Evolutionary conservation across 2,113 vertebrate genomes (phyloP), one percentile per base, ranked within the genome.

Genomic region (zebrafish (Danio rerio)): DNA sequence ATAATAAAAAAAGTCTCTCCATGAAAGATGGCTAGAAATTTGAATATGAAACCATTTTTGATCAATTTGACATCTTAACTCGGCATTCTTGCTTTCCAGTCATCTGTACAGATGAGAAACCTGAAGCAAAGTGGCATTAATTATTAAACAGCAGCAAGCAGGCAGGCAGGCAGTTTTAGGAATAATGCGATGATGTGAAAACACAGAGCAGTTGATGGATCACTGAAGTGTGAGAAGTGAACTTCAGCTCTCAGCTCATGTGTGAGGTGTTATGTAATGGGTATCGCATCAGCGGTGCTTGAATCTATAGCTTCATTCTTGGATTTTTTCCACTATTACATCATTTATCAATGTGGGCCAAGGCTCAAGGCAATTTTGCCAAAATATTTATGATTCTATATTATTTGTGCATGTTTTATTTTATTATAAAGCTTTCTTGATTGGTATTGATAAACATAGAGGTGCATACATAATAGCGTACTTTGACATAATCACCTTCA

Each of bases 401-500:
- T 31, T 31, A 31, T 31, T 31, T 31, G 31, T 31, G 3, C 3
- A 31, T 1, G 31, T 31, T 50, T 7, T 8, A 6, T 8, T 71
- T 45, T 70, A 56, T 42, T 42, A n/a, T 79, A 47, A 56, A 18
- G 15, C 5, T 66, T 79, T 80, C 18, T 45, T 40, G 42, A 66
- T 55, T 66, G 3, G 31, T 31, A 31, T 31, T 31, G 1, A 31
- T 31, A 31, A 31, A 31, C 3, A 31, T 31, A 31, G 31, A 31
- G 31, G 31, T 31, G 31, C 31, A 31, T 31, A 3, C 31, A 31
- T 31, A 31, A 31, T 31, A 31, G 20, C 2, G 20, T 42, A 77
- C 66, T 80, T 87, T 82, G 59, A 75, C 49, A 83, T 78, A 59
- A 47, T 18, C 45, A 72, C 71, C 12, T 75, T 50, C 45, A 49